Base-by-base conservation (phyloP, 92 coral and sea anemone species). In the Epizoanthus stellaris region DNA sequence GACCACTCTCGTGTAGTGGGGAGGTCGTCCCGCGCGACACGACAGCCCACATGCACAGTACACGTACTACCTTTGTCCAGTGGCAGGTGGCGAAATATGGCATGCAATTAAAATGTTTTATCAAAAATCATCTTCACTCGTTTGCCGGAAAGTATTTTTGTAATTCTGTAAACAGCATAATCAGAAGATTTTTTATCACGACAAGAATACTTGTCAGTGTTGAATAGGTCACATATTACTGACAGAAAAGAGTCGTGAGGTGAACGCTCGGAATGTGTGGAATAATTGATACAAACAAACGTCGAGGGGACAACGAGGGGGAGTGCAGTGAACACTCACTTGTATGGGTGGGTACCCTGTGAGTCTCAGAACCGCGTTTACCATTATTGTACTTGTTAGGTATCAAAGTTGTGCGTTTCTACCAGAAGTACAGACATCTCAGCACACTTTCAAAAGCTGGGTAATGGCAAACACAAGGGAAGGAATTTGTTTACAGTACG, bases 11-110 rank as follows among this genome's bases (percentile, higher is more conserved):
- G 63, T 68, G n/a, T n/a, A n/a, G n/a, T n/a, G 83, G 23, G 60
- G 40, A 59, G 15, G 16, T 19, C 53, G 30, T 77, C 71, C 43
- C 42, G 39, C 60, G 15, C 80, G 15, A 53, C 14, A 4, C 16
- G 58, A 16, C 20, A 30, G 4, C n/a, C 43, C 49, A 36, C 25
- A 23, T 23, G 25, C 25, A 23, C 30, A 36, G 21, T 11, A 15
- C 49, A 68, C 73, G 73, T 68, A 68, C 3, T n/a, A 17, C 49
- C n/a, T 38, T 68, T 68, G 49, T 68, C 73, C 42, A 17, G 19
- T 25, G 52, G 30, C 73, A 68, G 45, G 43, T 68, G 73, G 45
- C 17, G 70, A 4, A 30, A 30, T 30, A 30, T n/a, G 34, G 39
- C n/a, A n/a, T n/a, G n/a, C 7, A 6, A 14, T 17, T 38, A 13